Base-by-base conservation (phyloP, 2,888 invertebrate species). In the Bellardia bayeri region DNA sequence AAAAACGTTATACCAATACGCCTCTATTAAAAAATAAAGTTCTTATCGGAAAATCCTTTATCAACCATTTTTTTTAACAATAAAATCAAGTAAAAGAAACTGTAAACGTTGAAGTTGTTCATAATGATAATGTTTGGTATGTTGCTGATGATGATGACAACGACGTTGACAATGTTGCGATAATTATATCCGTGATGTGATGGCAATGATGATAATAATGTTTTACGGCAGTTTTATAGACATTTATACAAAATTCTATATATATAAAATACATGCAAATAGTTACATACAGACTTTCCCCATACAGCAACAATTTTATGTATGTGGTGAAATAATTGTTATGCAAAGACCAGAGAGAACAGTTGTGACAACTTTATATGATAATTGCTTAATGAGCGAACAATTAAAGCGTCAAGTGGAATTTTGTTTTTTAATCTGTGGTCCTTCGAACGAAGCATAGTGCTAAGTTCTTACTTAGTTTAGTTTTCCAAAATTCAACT, bases 51-150 rank as follows among this genome's bases (percentile, higher is more conserved):
- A 23, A 23, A 0, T 1, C 23, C 23, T 0, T 23, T 23, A 23
- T 23, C 23, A 23, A 23, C 23, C 0, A 23, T 23, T 23, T 23
- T 23, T 45, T 64, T 45, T 16, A 76, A 69, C 40, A 69, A 82
- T 68, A 75, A 76, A 69, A 68, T 56, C 3, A 30, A 66, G 40
- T 23, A 7, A 68, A n/a, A 63, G 16, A 61, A 72, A 64, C 49
- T 40, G 40, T 49, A 81, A 72, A 81, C 64, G 14, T 56, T 42
- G 63, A 69, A 69, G 49, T 64, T 78, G 42, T 74, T 80, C 61
- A 63, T 76, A 56, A 71, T 76, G 56, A 23, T 40, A 56, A 63
- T 23, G 2, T 16, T 9, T 16, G 56, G 8, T 40, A 42, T 49
- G 66, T 66, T 79, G 63, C 37, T 71, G 23, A 64, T 58, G 63